Evolutionary conservation across 2,797 vertebrate genomes (phyloP).

Genomic region (Danio albolineatus): DNA sequence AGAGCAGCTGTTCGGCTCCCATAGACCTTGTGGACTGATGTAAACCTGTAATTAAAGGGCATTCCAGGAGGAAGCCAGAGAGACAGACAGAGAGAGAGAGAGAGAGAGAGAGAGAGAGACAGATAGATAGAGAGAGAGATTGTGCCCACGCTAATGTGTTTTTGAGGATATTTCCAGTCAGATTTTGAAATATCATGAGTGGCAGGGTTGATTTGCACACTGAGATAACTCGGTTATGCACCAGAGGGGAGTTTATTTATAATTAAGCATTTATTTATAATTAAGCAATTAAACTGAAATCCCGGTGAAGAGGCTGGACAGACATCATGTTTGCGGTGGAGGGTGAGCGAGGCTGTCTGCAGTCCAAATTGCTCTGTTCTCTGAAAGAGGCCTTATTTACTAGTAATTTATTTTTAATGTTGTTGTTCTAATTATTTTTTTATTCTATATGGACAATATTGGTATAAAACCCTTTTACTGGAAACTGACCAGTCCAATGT

Average conservation of each 20-base stretch:
- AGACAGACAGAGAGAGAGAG: slow-evolving; percentile 20
- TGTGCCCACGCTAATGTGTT: slow-evolving; percentile 25
- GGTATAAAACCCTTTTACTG: background rate
- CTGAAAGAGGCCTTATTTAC: slow-evolving; percentile 7
- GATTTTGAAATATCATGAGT: slow-evolving; percentile 37
- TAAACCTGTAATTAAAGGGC: slow-evolving; percentile 75
- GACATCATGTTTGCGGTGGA: background rate
- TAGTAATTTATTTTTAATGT: slow-evolving; percentile 4
- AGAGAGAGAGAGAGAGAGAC: slow-evolving; percentile 3
- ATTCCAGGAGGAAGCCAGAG: slow-evolving; percentile 61
- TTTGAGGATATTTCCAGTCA: slow-evolving; percentile 23
- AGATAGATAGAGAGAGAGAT: background rate
- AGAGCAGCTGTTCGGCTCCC: slow-evolving; percentile 80
- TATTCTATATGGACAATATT: background rate
- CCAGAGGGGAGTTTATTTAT: slow-evolving; percentile 35
- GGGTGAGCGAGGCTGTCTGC: background rate
- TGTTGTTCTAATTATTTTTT: background rate
- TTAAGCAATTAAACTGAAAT: slow-evolving; percentile 29
- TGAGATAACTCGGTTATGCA: slow-evolving; percentile 27
- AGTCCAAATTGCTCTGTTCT: background rate
- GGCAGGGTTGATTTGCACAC: slow-evolving; percentile 34
- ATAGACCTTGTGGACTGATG: slow-evolving; percentile 74
- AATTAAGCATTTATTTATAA: slow-evolving; percentile 40
- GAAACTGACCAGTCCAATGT: background rate
- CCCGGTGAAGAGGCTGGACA: slow-evolving; percentile 14